Conservation (phyloP, 30 jellyfish, hydroid and myxozoan genomes). For the Cassiopea xamachana region DNA sequence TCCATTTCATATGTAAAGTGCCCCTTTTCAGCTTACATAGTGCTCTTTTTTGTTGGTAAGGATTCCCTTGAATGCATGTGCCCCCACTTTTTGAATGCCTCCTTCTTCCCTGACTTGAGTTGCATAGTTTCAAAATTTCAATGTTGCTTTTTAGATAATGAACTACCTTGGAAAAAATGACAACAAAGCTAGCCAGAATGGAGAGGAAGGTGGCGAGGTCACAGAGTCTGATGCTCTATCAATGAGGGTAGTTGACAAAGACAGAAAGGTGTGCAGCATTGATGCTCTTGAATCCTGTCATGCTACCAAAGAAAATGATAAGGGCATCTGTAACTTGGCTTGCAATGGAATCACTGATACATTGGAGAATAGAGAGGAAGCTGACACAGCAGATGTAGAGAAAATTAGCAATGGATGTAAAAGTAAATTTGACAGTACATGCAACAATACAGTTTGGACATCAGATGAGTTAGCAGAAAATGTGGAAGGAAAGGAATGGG, state of each 20-base stretch:
- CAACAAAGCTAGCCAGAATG: neutral
- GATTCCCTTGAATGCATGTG: too few species aligned
- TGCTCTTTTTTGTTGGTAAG: too few species aligned
- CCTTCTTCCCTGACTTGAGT: too few species aligned
- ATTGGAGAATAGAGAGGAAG: neutral
- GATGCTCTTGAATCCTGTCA: neutral
- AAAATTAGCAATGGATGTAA: neutral
- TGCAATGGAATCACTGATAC: neutral
- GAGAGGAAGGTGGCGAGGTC: neutral
- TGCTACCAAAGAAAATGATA: neutral
- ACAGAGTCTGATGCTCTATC: neutral
- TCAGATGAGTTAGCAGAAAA: neutral
- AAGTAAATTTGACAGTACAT: neutral
- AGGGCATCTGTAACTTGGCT: neutral
- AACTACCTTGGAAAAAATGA: slow-evolving; percentile 12
- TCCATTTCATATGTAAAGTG: too few species aligned
- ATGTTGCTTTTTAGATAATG: slow-evolving; percentile 1
- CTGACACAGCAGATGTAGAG: neutral
- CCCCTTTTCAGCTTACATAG: too few species aligned
- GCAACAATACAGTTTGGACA: neutral
- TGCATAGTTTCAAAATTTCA: neutral
- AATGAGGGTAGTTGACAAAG: neutral
- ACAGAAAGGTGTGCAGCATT: neutral
- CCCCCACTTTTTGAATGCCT: too few species aligned
- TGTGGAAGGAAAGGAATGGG: neutral